Evolutionary conservation across 1,140 invertebrate species (phyloP).

Genomic region (Lordiphosa collinella): DNA sequence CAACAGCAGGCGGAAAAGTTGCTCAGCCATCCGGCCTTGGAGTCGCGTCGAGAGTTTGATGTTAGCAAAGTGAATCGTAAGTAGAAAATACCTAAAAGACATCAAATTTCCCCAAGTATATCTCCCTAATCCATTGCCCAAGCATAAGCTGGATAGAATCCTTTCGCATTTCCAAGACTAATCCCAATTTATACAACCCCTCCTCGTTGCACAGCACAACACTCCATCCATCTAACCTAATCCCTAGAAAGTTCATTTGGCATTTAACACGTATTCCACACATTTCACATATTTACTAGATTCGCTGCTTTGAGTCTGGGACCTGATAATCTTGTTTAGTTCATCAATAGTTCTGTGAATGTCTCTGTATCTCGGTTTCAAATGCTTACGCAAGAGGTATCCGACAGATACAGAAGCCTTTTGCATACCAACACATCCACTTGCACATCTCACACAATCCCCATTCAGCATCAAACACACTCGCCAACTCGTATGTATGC

Average conservation of each 20-base stretch:
- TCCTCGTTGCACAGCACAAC: too few relatives aligned
- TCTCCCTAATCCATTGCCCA: background rate
- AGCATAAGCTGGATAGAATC: too few relatives aligned
- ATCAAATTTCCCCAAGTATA: constrained; percentile 1
- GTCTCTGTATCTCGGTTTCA: constrained; percentile 21
- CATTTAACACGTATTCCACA: constrained; percentile 9
- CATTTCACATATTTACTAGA: constrained; percentile 3
- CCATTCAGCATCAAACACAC: constrained; percentile 6
- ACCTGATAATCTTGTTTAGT: constrained; percentile 68
- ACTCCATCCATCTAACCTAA: background rate
- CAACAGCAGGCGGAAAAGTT: constrained; percentile 63
- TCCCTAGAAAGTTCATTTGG: constrained; percentile 7
- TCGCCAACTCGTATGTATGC: constrained; percentile 53
- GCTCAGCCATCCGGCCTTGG: constrained; percentile 62
- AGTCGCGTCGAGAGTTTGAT: constrained; percentile 68
- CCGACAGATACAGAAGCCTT: constrained; percentile 59
- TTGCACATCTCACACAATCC: constrained; percentile 1
- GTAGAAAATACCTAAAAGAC: constrained; percentile 37
- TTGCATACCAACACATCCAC: constrained; percentile 46
- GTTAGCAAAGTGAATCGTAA: constrained; percentile 78
- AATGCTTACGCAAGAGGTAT: constrained; percentile 31
- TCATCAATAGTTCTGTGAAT: constrained; percentile 69
- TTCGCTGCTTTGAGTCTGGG: constrained; percentile 44
- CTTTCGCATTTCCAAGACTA: too few relatives aligned
- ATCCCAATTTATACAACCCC: too few relatives aligned